These are phyloP conservation scores for Mirza zaza DNA, from an alignment of 2,113 vertebrate species.

Conservation along the genomic window DNA sequence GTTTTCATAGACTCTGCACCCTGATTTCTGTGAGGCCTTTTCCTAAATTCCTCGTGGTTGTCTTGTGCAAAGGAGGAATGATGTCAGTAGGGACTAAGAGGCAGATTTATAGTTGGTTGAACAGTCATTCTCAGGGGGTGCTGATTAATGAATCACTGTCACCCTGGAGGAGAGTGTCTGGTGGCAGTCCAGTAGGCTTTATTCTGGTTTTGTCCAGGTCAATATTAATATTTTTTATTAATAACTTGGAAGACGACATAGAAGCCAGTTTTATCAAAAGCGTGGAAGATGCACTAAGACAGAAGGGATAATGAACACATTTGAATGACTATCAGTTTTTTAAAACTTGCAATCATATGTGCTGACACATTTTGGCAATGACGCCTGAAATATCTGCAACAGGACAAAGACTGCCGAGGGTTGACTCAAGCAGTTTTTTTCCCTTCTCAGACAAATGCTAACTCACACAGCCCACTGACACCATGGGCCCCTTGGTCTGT, in stretches of 20 bases:
- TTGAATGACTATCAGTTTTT: conserved; percentile 32
- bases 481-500: neutral
- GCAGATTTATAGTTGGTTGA: neutral
- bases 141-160: conserved; percentile 20
- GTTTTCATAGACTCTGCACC: neutral
- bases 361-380: conserved; percentile 21
- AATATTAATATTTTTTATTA: conserved; percentile 30
- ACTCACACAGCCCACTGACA: neutral
- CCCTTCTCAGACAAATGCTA: neutral
- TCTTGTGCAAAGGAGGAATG: neutral
- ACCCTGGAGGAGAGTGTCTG: neutral
- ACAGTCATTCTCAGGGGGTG: neutral
- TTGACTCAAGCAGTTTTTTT: neutral
- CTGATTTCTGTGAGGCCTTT: conserved; percentile 1
- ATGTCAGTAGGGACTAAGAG: neutral
- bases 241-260: conserved; percentile 53
- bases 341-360: neutral
- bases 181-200: neutral
- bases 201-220: conserved; percentile 8
- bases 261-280: conserved; percentile 53
- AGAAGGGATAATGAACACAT: conserved; percentile 38
- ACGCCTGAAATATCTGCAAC: neutral
- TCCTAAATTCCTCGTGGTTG: neutral
- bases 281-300: neutral
- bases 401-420: neutral